Conservation (phyloP, 1,140 invertebrate genomes). For the Pinna nobilis region DNA sequence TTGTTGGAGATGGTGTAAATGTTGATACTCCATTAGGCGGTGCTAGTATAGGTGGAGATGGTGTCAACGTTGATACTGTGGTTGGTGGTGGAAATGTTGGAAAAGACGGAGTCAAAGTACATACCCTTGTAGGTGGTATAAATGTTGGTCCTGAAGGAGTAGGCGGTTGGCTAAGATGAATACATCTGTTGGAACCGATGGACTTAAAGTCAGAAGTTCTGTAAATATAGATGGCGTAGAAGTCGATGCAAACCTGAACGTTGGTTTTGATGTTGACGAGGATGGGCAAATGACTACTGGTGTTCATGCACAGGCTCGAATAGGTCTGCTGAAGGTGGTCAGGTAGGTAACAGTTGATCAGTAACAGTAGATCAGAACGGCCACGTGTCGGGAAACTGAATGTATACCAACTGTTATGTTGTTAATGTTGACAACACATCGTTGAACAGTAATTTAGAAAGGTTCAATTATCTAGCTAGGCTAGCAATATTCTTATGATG, state of each 20-base stretch:
- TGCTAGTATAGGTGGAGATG: background rate
- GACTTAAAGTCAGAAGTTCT: background rate
- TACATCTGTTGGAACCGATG: background rate
- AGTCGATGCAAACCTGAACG: slow-evolving; percentile 20
- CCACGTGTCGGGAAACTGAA: background rate
- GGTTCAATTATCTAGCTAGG: too few species aligned
- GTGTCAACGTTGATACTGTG: slow-evolving; percentile 8
- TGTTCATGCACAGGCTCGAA: slow-evolving; percentile 1
- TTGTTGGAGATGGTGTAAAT: too few species aligned
- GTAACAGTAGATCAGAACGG: slow-evolving; percentile 15
- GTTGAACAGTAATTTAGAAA: too few species aligned
- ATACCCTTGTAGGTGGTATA: slow-evolving; percentile 11
- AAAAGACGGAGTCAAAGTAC: slow-evolving; percentile 6
- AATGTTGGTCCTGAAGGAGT: slow-evolving; percentile 17
- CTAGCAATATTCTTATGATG: too few species aligned
- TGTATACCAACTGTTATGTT: too few species aligned
- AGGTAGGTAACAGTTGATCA: too few species aligned
- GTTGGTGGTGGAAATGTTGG: slow-evolving; percentile 12
- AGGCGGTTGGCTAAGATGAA: background rate
- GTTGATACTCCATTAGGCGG: slow-evolving; percentile 6
- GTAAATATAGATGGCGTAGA: slow-evolving; percentile 11
- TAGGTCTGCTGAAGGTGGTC: background rate
- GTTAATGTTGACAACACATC: too few species aligned
- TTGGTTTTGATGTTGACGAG: slow-evolving; percentile 17
- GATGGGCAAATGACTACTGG: slow-evolving; percentile 22